These are phyloP conservation scores for Mythimna loreyi DNA, from an alignment of 2,888 invertebrate genomes.

Conservation along the genomic window DNA sequence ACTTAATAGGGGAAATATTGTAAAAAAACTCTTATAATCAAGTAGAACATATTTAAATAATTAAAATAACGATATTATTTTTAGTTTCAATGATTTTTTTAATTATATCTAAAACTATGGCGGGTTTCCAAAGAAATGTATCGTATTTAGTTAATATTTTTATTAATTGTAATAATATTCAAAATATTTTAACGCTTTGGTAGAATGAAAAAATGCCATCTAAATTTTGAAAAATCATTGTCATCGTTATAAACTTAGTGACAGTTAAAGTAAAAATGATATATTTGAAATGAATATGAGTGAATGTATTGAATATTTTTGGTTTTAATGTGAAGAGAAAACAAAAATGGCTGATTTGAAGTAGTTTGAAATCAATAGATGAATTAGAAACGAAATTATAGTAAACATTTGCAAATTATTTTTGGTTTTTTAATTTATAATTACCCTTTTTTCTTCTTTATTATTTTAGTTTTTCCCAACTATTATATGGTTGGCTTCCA, in stretches of 20 bases:
- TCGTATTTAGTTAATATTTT: conserved; percentile 31
- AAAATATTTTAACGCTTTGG: conserved; percentile 12
- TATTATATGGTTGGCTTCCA: neutral
- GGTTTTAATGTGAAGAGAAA: conserved; percentile 6
- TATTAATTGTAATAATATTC: neutral
- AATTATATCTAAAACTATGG: conserved; percentile 44
- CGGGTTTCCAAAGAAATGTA: conserved; percentile 59
- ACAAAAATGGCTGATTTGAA: conserved; percentile 42
- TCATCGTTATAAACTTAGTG: conserved; percentile 22
- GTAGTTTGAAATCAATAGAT: conserved; percentile 57
- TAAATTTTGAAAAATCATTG: conserved; percentile 20
- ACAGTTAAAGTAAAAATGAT: conserved; percentile 25
- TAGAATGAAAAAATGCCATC: conserved; percentile 14
- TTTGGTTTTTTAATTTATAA: conserved; percentile 33
- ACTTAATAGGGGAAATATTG: conserved; percentile 59
- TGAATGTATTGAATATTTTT: conserved; percentile 41
- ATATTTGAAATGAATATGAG: conserved; percentile 36
- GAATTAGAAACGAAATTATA: conserved; percentile 62
- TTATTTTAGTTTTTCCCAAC: no score
- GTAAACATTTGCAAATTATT: conserved; percentile 55
- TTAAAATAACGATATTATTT: conserved; percentile 31
- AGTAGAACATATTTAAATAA: conserved; percentile 54
- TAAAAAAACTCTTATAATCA: conserved; percentile 63
- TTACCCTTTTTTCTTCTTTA: no score
- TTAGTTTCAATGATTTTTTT: conserved; percentile 29